Evolutionary conservation across 2,888 invertebrate genomes (phyloP), one percentile per base, ranked within the genome.

Genomic region (Hyposoter dolosus): DNA sequence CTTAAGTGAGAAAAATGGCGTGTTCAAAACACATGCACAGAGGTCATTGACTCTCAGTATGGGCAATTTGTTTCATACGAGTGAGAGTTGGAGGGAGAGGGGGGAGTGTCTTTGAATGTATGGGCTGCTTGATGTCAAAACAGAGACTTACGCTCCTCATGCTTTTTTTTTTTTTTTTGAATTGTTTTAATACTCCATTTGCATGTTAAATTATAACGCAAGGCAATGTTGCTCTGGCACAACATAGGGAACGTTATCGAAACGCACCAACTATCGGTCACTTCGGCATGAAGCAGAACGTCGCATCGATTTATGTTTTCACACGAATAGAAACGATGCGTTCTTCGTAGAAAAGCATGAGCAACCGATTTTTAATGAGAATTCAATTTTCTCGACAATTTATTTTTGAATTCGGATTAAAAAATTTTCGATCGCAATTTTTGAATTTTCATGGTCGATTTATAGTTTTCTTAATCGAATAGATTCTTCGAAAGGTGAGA

Each of bases 71-170:
- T 63, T 60, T 43, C 75, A 17, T 3, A 60, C n/a, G 19, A 40
- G 43, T 12, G 32, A 7, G 53, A 40, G 23, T n/a, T 7, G 9
- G 40, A 40, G 28, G 60, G 9, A 45, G 43, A 60, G 43, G 9
- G 60, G 43, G 47, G 43, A 35, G 12, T 45, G 60, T 65, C 56
- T 56, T 60, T 56, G 47, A 23, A 63, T 28, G 45, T 17, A 74
- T 40, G 43, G 63, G 74, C 60, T 43, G 43, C 23, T 75, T 74
- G 53, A 40, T 66, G 72, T 71, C 65, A 35, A 72, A 28, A 23
- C 28, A 32, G 77, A 78, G 82, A 68, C 82, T 82, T 68, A 82
- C 78, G 19, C 78, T 82, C 82, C 74, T 47, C 19, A 23, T 17
- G 9, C 1, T 15, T 28, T 35, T 66, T 53, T 76, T 66, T 28